Evolutionary conservation across 2,113 vertebrate genomes (phyloP).

Genomic region (Poeciliopsis turrubarensis): DNA sequence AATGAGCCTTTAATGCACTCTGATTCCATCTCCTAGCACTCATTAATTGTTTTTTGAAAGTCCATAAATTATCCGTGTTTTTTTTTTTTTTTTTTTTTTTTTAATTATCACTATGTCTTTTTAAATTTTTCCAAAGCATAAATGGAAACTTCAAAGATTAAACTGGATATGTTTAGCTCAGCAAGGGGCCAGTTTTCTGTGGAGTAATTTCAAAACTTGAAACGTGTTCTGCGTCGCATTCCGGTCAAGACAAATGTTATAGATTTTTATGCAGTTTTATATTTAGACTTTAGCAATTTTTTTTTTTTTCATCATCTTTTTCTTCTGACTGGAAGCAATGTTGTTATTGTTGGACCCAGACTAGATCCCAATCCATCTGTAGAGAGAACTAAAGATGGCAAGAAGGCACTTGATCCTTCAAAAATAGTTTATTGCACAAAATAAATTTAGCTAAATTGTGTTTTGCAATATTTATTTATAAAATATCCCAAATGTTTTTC

Average conservation of each 20-base stretch:
- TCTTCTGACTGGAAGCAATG: too few relatives aligned
- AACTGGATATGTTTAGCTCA: conserved; percentile 57
- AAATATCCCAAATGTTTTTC: too few relatives aligned
- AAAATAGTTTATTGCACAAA: too few relatives aligned
- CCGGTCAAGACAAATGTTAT: background rate
- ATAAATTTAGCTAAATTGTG: too few relatives aligned
- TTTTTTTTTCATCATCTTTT: too few relatives aligned
- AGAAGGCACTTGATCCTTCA: too few relatives aligned
- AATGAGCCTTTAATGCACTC: conserved; percentile 82
- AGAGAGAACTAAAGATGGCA: background rate
- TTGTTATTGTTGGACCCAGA: background rate
- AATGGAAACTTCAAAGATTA: conserved; percentile 67
- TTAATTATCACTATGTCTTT: conserved; percentile 33
- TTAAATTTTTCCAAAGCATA: conserved; percentile 33
- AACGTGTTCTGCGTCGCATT: background rate
- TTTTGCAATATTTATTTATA: too few relatives aligned
- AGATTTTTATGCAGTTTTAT: background rate
- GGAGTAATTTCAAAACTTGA: conserved; percentile 11
- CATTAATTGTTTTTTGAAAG: conserved; percentile 77
- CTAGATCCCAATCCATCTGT: background rate
- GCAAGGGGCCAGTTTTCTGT: conserved; percentile 44
- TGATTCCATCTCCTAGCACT: conserved; percentile 72
- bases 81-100: conserved; percentile 40
- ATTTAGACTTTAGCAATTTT: background rate
- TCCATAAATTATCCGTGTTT: conserved; percentile 63